Base-by-base conservation (phyloP, 1,140 invertebrate species). In the Bilobella aurantiaca region DNA sequence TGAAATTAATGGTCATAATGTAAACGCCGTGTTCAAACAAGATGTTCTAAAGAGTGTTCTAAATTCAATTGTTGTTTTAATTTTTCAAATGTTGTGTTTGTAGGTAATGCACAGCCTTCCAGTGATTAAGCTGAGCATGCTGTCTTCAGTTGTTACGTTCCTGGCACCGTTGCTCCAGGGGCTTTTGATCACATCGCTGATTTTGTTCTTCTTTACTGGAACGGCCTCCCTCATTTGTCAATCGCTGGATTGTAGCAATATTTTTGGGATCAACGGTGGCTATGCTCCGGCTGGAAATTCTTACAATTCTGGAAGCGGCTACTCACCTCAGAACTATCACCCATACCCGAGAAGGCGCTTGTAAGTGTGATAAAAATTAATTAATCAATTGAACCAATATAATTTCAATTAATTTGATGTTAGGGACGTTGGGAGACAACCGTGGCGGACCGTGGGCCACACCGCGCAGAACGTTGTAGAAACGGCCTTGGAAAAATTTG, bases 151-250 rank as follows among this genome's bases (percentile, higher is more conserved):
- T 42, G 8, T n/a, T n/a, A 42, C 37, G 37, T 42, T 42, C 37
- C n/a, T 42, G 8, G 49, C 49, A 5, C 49, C 49, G 21, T 5
- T 53, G 5, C 49, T 53, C 21, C 49, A 53, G 23, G 49, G 49
- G 21, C 29, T 65, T 29, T 29, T 65, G 16, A 31, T 65, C 8
- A 46, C 56, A 46, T n/a, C 64, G 0, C 30, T 66, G 2, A 66
- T 56, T 16, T n/a, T 66, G 3, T 66, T 66, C 30, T 29, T 59
- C n/a, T 21, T 57, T 16, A 66, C 29, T 23, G 64, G 64, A 1
- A 66, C 58, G 21, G 49, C 32, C 1, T 46, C 59, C 18, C 49
- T 61, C 23, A 23, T 62, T 23, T 66, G 59, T 49, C 32, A 32
- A 3, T 47, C 56, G n/a, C 30, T 53, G 1, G 58, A 62, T 32